phyloP scores from a whole-genome alignment of 2,888 invertebrate genomes.

The Smittia aterrima region DNA sequence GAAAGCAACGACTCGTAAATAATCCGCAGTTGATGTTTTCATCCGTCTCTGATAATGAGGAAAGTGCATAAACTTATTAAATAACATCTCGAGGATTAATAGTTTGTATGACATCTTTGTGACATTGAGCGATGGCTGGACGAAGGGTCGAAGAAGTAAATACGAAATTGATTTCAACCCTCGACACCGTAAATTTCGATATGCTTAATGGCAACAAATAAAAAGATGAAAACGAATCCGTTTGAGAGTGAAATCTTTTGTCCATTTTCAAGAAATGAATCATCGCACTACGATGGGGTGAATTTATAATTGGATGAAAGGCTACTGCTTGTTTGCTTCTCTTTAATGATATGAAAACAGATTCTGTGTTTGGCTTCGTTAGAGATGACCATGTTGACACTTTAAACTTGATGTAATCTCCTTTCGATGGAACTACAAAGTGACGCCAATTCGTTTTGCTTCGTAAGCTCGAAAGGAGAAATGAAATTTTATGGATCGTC shows the following conservation, averaged over 20 bases:
- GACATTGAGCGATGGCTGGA: constrained; percentile 2
- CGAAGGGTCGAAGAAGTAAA: neutral
- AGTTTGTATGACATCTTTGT: constrained; percentile 16
- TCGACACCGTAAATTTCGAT: neutral
- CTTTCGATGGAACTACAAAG: neutral
- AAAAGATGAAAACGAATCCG: neutral
- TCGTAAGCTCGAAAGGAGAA: too few relatives aligned
- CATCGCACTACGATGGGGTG: neutral
- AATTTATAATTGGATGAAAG: constrained; percentile 11
- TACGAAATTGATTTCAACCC: constrained; percentile 1
- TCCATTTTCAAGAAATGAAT: too few relatives aligned
- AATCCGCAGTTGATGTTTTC: constrained; percentile 18
- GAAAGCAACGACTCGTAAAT: neutral
- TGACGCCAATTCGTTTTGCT: too few relatives aligned
- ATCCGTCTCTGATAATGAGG: neutral
- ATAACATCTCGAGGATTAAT: neutral
- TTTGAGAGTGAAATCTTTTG: neutral
- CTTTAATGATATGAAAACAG: neutral
- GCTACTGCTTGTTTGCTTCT: neutral
- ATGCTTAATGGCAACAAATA: neutral
- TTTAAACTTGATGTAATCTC: neutral
- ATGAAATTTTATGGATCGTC: too few relatives aligned
- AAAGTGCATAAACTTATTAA: constrained; percentile 16
- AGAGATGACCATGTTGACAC: neutral
- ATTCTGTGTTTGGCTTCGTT: neutral